These are phyloP conservation scores for Dorcus parallelipipedus DNA, from an alignment of 2,888 invertebrate species.

Conservation along the genomic window DNA sequence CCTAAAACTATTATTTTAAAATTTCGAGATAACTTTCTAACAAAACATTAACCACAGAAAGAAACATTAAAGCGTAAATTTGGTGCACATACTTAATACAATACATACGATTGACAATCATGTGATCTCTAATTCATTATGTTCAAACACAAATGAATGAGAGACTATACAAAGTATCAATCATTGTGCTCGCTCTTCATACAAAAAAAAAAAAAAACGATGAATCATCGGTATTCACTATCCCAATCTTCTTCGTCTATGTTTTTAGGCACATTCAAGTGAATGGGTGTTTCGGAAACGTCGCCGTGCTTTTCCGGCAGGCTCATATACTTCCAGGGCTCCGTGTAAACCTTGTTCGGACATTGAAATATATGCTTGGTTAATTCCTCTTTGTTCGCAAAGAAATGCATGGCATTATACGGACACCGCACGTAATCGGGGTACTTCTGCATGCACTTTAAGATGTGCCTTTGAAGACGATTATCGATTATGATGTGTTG, in stretches of 20 bases:
- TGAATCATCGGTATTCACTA: slow-evolving; percentile 10
- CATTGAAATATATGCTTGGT: slow-evolving; percentile 36
- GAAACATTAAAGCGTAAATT: not conserved
- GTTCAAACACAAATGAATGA: no score
- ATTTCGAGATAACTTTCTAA: not conserved
- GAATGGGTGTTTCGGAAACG: slow-evolving; percentile 8
- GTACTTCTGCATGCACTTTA: slow-evolving; percentile 42
- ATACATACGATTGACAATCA: no score
- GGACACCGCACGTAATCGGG: slow-evolving; percentile 39
- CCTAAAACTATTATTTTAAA: not conserved
- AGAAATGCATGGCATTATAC: slow-evolving; percentile 41
- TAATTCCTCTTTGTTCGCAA: slow-evolving; percentile 31
- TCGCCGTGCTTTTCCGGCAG: slow-evolving; percentile 4
- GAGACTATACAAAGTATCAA: no score
- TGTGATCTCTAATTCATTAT: no score
- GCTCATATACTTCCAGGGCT: slow-evolving; percentile 4
- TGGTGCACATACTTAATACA: no score
- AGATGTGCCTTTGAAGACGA: slow-evolving; percentile 40
- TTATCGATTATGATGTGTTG: slow-evolving; percentile 34
- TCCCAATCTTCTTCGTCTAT: slow-evolving; percentile 22
- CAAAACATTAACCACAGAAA: not conserved
- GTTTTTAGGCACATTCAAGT: slow-evolving; percentile 6
- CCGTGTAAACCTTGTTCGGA: slow-evolving; percentile 21
- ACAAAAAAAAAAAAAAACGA: no score
- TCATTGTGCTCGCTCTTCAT: no score